Evolutionary conservation across 2,888 invertebrate species (phyloP), one percentile per base, ranked within the genome.

Genomic region (Torymus texanus): DNA sequence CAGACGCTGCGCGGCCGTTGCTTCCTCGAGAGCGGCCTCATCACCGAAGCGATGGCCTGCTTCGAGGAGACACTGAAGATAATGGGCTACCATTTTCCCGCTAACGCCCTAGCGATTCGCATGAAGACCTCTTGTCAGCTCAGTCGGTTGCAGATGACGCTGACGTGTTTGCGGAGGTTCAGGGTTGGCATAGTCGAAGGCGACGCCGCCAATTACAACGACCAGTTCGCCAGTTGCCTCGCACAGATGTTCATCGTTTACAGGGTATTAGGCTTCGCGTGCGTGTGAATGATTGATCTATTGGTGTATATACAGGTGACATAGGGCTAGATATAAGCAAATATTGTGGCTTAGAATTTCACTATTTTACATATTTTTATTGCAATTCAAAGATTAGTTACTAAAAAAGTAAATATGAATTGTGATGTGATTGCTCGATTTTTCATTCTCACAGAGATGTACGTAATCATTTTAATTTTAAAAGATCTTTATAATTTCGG

Each of bases 151-250:
- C 86, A 82, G n/a, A 75, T 90, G 13, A 87, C 87, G 63, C 84
- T 91, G 29, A 87, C 84, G 21, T 85, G 88, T 16, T 84, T 85
- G 56, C 87, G 88, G 3, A 63, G 21, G 59, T 82, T 85, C 50
- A 87, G 84, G 72, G 82, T 87, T 2, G 85, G 85, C 2, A 83
- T 82, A 2, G 83, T 84, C 2, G 87, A 89, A 55, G 89, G 88
- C 41, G 88, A 90, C 63, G 85, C 87, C 4, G 89, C 90, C 0
- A 88, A 91, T 74, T 92, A 90, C 81, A 90, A 88, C 59, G 91
- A 92, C 67, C 91, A 91, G 73, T 85, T 92, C 13, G 89, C 92
- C 0, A 89, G 89, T 62, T 92, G 91, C 83, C 86, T 92, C 16
- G 84, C 88, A 0, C 88, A 88, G 41, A 86, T 92, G 83, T 91